Evolutionary conservation across 1,140 invertebrate genomes (phyloP), one percentile per base, ranked within the genome.

Genomic region (Cyclargus thomasi): DNA sequence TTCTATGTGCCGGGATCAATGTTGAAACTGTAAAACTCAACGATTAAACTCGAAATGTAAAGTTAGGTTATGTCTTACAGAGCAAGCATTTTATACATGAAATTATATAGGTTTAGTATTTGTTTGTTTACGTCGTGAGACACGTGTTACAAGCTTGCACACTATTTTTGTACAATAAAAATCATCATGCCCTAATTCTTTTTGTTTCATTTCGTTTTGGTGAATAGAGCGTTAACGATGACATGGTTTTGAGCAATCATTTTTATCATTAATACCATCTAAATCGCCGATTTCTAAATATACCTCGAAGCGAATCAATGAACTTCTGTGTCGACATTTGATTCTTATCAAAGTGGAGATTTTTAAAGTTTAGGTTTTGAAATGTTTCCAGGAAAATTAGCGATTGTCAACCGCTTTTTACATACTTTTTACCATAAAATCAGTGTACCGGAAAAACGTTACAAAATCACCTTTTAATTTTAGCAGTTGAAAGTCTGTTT

Each of bases 101-200:
- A 78, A 81, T 82, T 74, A 76, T 63, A 71, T 84, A 85, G 78
- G 77, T 84, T 83, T 84, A 83, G 81, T 80, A 79, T 81, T 86
- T 87, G 83, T 88, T 88, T 86, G 84, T 87, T 82, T 84, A 83
- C 75, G 83, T 86, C 82, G 82, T 83, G 83, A 85, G 76, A 80
- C 83, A 86, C 83, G 86, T 84, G 80, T 83, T 85, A 86, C 84
- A 87, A 81, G 85, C 85, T 86, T 85, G 88, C 88, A 90, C 88
- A 89, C 81, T 90, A 90, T 90, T 90, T 90, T 90, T 90, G 82
- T 90, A 90, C 81, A 90, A 90, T 90, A 90, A 90, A 88, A 88
- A 88, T 81, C 82, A 85, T 86, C 82, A 85, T 87, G 86, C 87
- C 85, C 86, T 84, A 77, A 87, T 78, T 79, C 77, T 72, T 72